Evolutionary conservation across 2,888 invertebrate genomes (phyloP), one percentile per base, ranked within the genome.

Genomic region (Epinotia brunnichana): DNA sequence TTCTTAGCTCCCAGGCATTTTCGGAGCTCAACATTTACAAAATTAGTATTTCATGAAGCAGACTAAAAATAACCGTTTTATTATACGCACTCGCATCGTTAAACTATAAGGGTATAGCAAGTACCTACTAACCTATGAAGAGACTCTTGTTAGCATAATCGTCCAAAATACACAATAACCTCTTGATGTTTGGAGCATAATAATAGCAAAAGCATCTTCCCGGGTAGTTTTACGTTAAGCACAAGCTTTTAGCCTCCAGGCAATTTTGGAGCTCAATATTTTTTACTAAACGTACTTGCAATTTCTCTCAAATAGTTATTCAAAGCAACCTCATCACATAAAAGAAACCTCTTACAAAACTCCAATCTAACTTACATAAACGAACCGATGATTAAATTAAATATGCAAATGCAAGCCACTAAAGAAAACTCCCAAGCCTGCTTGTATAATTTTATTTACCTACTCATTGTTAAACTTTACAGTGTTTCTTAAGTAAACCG

Each of bases 401-500:
- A 68, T 72, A 72, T 72, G 67, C 61, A 72, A 67, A 68, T 39
- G 67, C 17, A 56, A 48, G 48, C 48, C 56, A 61, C 21, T 62
- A 68, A 68, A 72, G 67, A 72, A 72, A 67, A 56, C 62, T 71
- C 19, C 67, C 17, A 48, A 48, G 72, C 67, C 48, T 56, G 56
- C 67, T 68, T 48, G 61, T 68, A 24, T 39, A 62, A 68, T 72
- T 72, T 62, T 68, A 72, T 72, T 72, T 72, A 66, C 54, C 41
- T 13, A 68, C 67, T 68, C 67, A 62, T 68, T 72, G 67, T 68
- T 72, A 68, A 72, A 67, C 67, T 72, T 67, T 51, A 72, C 39
- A 72, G 68, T 67, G 72, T 67, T 62, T 67, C 67, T 62, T 62
- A 72, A 72, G 61, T 67, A 61, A 72, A 68, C 72, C 72, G 48